Evolutionary conservation across 2,113 vertebrate species (phyloP).

Genomic region (Amblyornis subalaris): DNA sequence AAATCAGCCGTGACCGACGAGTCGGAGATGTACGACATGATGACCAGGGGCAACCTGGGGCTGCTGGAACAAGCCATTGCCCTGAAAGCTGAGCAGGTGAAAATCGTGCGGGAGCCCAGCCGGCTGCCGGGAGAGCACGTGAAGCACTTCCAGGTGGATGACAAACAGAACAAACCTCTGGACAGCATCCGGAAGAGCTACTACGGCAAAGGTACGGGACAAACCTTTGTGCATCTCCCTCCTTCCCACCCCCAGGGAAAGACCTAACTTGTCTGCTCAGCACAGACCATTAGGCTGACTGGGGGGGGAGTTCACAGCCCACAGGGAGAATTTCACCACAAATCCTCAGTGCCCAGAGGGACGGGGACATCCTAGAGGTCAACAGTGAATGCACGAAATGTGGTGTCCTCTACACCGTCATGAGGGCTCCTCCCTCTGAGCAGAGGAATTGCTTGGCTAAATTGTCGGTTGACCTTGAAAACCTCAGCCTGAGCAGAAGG

Average conservation of each 20-base stretch:
- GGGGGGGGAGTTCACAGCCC: not conserved
- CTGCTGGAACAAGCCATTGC: slow-evolving; percentile 97
- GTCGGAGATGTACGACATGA: slow-evolving; percentile 93
- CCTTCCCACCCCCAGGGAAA: not conserved
- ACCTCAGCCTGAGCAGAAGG: not conserved
- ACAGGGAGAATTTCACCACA: not conserved
- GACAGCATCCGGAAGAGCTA: slow-evolving; percentile 87
- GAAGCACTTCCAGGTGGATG: slow-evolving; percentile 82
- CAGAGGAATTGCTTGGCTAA: not conserved
- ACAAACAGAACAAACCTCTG: slow-evolving; percentile 81
- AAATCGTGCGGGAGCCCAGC: slow-evolving; percentile 79
- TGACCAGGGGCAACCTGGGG: slow-evolving; percentile 92
- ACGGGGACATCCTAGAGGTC: not conserved
- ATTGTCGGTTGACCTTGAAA: not conserved
- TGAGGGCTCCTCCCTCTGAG: not conserved
- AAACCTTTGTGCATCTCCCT: fast-evolving
- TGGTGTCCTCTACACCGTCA: not conserved
- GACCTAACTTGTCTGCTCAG: not conserved
- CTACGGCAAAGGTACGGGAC: slow-evolving; percentile 78
- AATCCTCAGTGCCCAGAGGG: not conserved
- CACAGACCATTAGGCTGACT: not conserved
- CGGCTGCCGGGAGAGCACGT: slow-evolving; percentile 74
- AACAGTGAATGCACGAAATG: not conserved
- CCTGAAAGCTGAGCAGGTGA: slow-evolving; percentile 93
- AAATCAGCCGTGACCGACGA: slow-evolving; percentile 84